Evolutionary conservation across 2,797 vertebrate genomes (phyloP).

Genomic region (Pangasius sanitwongsei): DNA sequence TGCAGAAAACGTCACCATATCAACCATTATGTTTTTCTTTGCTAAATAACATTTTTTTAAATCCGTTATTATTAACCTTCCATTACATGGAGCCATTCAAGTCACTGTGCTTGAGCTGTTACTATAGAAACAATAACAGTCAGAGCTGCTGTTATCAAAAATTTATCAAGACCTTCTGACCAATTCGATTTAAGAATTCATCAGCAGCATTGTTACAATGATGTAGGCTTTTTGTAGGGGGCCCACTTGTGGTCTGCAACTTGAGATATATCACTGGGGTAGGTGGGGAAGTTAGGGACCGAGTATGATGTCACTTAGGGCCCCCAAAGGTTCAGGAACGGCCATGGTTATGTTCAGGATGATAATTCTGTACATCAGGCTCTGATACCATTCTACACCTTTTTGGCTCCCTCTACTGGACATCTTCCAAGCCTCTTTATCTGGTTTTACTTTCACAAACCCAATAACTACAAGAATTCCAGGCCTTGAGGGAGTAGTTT

Average conservation of each 20-base stretch:
- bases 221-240: neutral
- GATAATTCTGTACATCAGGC: neutral
- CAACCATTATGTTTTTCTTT: neutral
- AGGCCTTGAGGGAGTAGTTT: neutral
- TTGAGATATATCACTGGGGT: neutral
- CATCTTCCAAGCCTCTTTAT: neutral
- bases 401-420: constrained; percentile 27
- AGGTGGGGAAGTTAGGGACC: neutral
- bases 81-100: neutral
- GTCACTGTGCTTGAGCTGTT: neutral
- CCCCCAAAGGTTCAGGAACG: neutral
- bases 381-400: neutral
- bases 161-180: neutral
- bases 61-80: neutral
- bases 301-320: neutral
- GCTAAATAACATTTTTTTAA: neutral
- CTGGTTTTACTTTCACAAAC: neutral
- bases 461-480: neutral
- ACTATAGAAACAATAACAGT: neutral
- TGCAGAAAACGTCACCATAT: neutral
- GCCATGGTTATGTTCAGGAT: neutral
- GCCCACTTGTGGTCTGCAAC: neutral
- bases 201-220: too few species aligned
- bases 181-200: neutral
- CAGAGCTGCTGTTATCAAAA: neutral